These are phyloP conservation scores for Eidolon helvum DNA, from an alignment of 2,113 vertebrate genomes.

Conservation along the genomic window DNA sequence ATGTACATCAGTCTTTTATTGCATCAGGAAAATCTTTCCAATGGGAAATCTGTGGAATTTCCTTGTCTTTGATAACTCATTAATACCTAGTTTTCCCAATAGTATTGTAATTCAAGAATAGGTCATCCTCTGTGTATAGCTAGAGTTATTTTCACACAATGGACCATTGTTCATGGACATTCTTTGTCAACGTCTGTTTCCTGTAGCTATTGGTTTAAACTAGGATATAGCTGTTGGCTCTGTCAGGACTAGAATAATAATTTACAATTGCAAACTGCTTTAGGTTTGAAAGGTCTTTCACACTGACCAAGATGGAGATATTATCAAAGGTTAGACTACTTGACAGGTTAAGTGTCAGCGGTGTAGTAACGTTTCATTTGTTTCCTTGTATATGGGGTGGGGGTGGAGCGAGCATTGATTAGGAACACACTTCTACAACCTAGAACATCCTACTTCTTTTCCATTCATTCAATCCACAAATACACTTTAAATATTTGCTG, in stretches of 20 bases:
- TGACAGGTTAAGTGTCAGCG: background rate
- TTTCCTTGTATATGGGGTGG: background rate
- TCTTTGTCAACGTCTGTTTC: background rate
- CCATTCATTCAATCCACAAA: background rate
- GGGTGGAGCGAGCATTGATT: background rate
- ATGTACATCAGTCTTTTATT: background rate
- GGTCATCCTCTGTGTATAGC: background rate
- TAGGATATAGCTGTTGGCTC: background rate
- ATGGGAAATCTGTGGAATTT: background rate
- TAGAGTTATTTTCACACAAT: constrained; percentile 1
- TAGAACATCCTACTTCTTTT: background rate
- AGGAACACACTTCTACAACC: background rate
- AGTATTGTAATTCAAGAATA: background rate
- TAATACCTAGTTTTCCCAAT: background rate
- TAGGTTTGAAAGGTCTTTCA: background rate
- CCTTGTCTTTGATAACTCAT: background rate
- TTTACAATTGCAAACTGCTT: background rate
- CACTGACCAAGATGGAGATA: background rate
- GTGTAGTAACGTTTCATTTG: background rate
- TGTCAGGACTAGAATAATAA: background rate
- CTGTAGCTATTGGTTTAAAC: background rate
- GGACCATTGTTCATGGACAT: background rate
- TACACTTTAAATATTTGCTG: background rate
- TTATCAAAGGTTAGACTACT: background rate
- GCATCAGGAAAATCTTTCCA: background rate